Evolutionary conservation across 2,888 invertebrate species (phyloP).

Genomic region (Meandrusa payeni): DNA sequence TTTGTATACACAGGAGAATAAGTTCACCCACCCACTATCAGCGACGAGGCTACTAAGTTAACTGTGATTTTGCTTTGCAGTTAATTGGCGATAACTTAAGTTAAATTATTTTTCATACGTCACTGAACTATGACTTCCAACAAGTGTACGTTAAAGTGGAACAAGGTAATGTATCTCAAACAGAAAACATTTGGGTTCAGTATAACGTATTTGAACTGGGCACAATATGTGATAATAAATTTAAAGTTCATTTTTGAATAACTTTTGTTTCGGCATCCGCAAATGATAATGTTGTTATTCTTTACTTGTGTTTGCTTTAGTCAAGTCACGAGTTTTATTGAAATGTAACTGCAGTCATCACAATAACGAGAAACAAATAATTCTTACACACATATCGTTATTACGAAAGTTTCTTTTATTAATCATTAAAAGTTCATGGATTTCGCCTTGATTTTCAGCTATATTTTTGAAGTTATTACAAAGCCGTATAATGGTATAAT

Average conservation of each 20-base stretch:
- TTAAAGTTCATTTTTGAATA: constrained; percentile 1
- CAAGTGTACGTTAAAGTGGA: constrained; percentile 12
- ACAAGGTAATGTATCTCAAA: constrained; percentile 19
- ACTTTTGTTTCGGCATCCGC: constrained; percentile 6
- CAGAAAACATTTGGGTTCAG: constrained; percentile 6
- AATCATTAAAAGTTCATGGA: too few relatives aligned
- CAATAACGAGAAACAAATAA: constrained; percentile 8
- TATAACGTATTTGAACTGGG: not conserved
- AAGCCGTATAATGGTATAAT: too few relatives aligned
- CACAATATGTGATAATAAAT: too few relatives aligned
- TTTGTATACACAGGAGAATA: too few relatives aligned
- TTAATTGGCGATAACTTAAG: not conserved
- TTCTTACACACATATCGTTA: not conserved
- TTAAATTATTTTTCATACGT: constrained; percentile 10
- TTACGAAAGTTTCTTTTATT: not conserved
- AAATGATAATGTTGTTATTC: constrained; percentile 4
- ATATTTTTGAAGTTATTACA: too few relatives aligned
- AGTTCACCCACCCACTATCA: too few relatives aligned
- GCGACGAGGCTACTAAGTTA: too few relatives aligned
- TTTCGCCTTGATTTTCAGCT: too few relatives aligned
- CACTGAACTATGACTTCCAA: constrained; percentile 18
- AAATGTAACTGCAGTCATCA: constrained; percentile 25
- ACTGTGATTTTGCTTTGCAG: too few relatives aligned
- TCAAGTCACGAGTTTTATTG: constrained; percentile 29
- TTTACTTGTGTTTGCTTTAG: constrained; percentile 23